Base-by-base conservation (phyloP, 2,888 invertebrate species). In the Seladonia tumulorum region DNA sequence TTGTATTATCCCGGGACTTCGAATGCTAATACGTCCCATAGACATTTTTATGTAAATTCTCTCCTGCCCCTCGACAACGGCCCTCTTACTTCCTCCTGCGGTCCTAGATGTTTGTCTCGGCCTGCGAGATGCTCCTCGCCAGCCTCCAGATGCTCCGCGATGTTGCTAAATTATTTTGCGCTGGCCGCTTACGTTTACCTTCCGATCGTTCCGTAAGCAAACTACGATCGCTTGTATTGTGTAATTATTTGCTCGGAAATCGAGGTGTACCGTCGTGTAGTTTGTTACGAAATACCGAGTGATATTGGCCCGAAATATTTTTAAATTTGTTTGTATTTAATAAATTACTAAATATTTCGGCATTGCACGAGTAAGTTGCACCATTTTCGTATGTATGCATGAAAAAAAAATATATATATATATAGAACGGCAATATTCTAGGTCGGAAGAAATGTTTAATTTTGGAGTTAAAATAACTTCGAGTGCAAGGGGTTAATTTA, bases 11-110 rank as follows among this genome's bases (percentile, higher is more conserved):
- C 73, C 74, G 66, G 66, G 78, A 70, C 75, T 80, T 79, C 78
- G 76, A 83, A 87, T 87, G 87, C 87, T 87, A 87, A 87, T 87
- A 79, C 86, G 76, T 53, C 63, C 85, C 71, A 76, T 49, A 70
- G 42, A 85, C 66, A 85, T 83, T 85, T 85, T 85, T 85, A 85
- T 85, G 79, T 79, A 83, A 85, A 85, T 83, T 83, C 79, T 71
- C 72, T 22, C 29, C 68, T 71, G 25, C 45, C 71, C 45, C 71
- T 14, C 68, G 42, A 22, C 68, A 16, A 29, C 63, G 63, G 35
- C 35, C 35, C 45, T 45, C 71, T n/a, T 45, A 45, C 71, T 71
- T 71, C 71, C 71, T 71, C 71, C 45, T 42, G 16, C 71, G 45
- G 29, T 79, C 45, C 60, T 82, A 63, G 63, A 78, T 49, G 82